phyloP scores from a whole-genome alignment of 2,797 vertebrate genomes.

The Rhadinocentrus ornatus region DNA sequence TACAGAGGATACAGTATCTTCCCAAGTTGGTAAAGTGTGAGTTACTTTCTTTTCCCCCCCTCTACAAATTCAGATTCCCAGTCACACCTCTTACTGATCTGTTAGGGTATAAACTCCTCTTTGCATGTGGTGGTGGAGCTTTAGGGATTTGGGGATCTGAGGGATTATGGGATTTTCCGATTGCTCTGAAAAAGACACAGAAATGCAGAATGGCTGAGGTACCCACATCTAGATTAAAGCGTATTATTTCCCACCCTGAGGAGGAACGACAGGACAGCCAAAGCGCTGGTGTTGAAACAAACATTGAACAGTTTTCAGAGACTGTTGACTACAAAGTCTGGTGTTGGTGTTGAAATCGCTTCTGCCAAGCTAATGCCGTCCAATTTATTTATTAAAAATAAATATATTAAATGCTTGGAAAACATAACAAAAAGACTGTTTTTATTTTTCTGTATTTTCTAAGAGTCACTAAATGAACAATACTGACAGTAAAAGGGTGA shows the following conservation, averaged over 20 bases:
- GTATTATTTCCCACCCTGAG: conserved; percentile 57
- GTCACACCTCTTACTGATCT: conserved; percentile 56
- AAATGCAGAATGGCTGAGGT: conserved; percentile 73
- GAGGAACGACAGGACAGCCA: conserved; percentile 33
- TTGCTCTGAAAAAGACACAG: conserved; percentile 73
- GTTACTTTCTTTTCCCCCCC: neutral
- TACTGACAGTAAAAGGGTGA: neutral
- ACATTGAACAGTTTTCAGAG: conserved; percentile 40
- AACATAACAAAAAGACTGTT: neutral
- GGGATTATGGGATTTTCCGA: conserved; percentile 81
- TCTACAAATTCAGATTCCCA: conserved; percentile 31
- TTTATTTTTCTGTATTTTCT: neutral
- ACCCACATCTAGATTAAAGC: conserved; percentile 77
- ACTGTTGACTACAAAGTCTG: conserved; percentile 15
- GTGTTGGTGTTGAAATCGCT: conserved; percentile 11
- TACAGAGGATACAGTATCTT: neutral
- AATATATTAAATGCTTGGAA: too few relatives aligned
- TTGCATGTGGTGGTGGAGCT: conserved; percentile 54
- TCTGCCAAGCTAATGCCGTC: conserved; percentile 7
- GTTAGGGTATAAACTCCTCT: conserved; percentile 57
- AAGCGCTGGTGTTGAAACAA: conserved; percentile 42
- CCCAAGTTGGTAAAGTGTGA: conserved; percentile 10
- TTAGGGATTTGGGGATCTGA: conserved; percentile 70
- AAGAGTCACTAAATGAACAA: neutral
- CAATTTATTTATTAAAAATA: conserved; percentile 6